phyloP scores from a whole-genome alignment of 2,888 invertebrate species.

The Scaptomyza reducta region DNA sequence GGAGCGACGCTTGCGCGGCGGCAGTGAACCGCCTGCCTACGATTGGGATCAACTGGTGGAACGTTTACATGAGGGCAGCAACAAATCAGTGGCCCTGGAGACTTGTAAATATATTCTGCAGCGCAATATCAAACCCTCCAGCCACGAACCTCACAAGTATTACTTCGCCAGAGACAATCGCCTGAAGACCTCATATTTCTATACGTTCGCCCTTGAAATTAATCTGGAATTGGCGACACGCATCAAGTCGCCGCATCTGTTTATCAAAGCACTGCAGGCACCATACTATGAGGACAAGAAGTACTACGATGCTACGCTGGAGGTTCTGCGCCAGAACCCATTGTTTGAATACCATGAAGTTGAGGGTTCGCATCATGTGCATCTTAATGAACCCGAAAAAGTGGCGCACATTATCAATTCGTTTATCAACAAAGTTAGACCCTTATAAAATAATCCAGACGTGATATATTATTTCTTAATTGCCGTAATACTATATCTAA shows the following conservation, averaged over 20 bases:
- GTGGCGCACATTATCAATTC: slow-evolving; percentile 86
- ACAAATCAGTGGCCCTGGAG: slow-evolving; percentile 86
- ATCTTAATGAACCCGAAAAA: slow-evolving; percentile 88
- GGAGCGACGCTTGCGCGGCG: slow-evolving; percentile 80
- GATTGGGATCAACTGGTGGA: slow-evolving; percentile 87
- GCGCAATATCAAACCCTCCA: slow-evolving; percentile 86
- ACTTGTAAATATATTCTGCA: slow-evolving; percentile 86
- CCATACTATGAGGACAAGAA: slow-evolving; percentile 86
- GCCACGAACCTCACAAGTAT: slow-evolving; percentile 86
- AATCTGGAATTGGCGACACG: slow-evolving; percentile 86
- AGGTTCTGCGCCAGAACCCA: slow-evolving; percentile 85
- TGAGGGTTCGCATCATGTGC: slow-evolving; percentile 90
- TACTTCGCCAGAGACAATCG: slow-evolving; percentile 88
- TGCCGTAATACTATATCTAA: slow-evolving; percentile 24
- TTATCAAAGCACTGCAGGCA: slow-evolving; percentile 86
- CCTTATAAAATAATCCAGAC: slow-evolving; percentile 67
- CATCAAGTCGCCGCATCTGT: slow-evolving; percentile 87
- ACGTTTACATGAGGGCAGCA: slow-evolving; percentile 86
- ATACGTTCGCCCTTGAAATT: slow-evolving; percentile 83
- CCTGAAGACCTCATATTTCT: slow-evolving; percentile 84
- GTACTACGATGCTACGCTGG: slow-evolving; percentile 86
- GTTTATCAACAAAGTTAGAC: slow-evolving; percentile 85
- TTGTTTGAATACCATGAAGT: slow-evolving; percentile 87
- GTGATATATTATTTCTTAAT: background rate
- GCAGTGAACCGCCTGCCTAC: slow-evolving; percentile 87